phyloP scores from a whole-genome alignment of 2,113 vertebrate genomes.

The Tonatia bakeri region DNA sequence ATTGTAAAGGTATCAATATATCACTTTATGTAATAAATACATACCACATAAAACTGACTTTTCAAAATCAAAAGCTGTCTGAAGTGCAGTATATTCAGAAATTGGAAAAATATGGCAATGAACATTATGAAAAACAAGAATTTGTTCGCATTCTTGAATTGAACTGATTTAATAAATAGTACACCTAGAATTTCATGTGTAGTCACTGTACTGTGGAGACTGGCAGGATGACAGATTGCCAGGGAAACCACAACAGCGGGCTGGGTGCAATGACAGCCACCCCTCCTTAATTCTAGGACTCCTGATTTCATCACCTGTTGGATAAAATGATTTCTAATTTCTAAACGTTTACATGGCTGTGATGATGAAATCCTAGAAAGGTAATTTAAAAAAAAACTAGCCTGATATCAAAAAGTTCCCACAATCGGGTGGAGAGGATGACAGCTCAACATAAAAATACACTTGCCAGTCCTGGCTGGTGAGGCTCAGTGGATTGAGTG shows the following conservation, averaged over 20 bases:
- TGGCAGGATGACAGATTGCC: neutral
- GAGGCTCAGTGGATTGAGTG: too few relatives aligned
- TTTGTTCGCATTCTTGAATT: neutral
- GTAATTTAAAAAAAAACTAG: neutral
- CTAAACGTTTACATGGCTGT: neutral
- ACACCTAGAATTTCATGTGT: neutral
- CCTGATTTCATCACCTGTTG: neutral
- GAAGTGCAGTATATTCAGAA: neutral
- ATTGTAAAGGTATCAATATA: neutral
- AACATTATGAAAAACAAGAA: neutral
- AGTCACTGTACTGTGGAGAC: neutral
- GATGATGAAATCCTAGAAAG: conserved; percentile 21
- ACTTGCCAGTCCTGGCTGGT: neutral
- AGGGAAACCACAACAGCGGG: neutral
- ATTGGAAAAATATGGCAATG: neutral
- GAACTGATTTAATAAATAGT: neutral
- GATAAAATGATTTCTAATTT: neutral
- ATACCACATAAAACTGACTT: neutral
- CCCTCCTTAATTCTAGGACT: neutral
- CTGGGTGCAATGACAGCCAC: neutral
- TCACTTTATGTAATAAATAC: neutral
- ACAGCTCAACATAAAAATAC: neutral
- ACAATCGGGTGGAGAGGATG: neutral
- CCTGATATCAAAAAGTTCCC: neutral
- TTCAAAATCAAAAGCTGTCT: neutral